Evolutionary conservation across 2,113 vertebrate species (phyloP).

Genomic region (Pseudonaja textilis): DNA sequence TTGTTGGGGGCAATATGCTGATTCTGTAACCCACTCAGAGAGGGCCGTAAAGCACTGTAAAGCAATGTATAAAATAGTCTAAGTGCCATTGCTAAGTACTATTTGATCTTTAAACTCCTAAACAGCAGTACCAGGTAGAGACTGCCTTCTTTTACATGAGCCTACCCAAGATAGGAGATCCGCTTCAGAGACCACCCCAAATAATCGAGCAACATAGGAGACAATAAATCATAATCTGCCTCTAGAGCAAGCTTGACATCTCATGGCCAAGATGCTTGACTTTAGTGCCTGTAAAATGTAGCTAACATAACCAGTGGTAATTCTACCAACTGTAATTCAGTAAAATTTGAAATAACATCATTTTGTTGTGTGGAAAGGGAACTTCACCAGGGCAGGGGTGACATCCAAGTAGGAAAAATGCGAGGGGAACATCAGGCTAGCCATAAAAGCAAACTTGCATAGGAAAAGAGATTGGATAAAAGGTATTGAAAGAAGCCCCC

Average conservation of each 20-base stretch:
- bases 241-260: neutral
- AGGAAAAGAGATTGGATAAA: too few relatives aligned
- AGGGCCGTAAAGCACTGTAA: too few relatives aligned
- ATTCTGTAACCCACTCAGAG: too few relatives aligned
- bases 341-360: neutral
- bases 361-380: too few relatives aligned
- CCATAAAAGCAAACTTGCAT: too few relatives aligned
- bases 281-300: neutral
- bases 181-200: neutral
- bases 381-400: too few relatives aligned
- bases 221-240: neutral
- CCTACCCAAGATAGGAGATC: neutral
- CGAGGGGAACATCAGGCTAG: too few relatives aligned
- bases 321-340: neutral
- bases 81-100: neutral
- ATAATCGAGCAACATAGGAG: neutral
- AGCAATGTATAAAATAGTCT: neutral
- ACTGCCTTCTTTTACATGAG: neutral
- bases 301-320: neutral
- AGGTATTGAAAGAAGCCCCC: too few relatives aligned
- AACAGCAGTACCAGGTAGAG: neutral
- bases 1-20: neutral
- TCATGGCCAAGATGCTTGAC: neutral
- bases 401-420: too few relatives aligned
- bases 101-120: neutral